Evolutionary conservation across 1,140 invertebrate species (phyloP).

Genomic region (Ceratina calcarata): DNA sequence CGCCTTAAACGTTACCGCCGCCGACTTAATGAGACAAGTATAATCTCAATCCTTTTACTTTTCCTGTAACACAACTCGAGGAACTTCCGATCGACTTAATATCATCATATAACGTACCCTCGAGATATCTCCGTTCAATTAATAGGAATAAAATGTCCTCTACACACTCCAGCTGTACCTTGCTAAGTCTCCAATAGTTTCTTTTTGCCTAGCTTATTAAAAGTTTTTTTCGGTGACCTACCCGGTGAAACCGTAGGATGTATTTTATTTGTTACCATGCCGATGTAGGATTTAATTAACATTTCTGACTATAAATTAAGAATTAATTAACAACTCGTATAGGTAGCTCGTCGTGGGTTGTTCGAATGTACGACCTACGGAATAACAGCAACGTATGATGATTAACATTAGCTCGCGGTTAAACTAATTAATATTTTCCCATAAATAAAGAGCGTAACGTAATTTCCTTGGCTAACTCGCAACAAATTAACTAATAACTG

Average conservation of each 20-base stretch:
- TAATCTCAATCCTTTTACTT: conserved; percentile 21
- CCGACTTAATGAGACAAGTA: conserved; percentile 7
- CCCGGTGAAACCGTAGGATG: no score
- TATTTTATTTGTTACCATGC: not conserved
- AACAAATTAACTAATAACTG: conserved; percentile 33
- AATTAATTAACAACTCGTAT: not conserved
- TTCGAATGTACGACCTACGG: not conserved
- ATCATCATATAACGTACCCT: conserved; percentile 10
- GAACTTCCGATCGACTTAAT: conserved; percentile 41
- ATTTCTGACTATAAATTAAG: not conserved
- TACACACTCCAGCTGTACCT: no score
- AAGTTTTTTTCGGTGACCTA: no score
- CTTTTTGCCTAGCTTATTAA: no score
- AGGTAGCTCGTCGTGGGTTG: no score
- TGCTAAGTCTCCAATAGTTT: no score
- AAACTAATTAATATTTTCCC: conserved; percentile 38
- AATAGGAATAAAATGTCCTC: not conserved
- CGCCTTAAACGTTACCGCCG: conserved; percentile 19
- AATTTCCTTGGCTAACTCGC: not conserved
- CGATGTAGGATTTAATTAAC: not conserved
- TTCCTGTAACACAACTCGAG: not conserved
- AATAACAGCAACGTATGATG: not conserved
- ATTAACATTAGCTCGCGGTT: not conserved
- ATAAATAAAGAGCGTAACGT: not conserved
- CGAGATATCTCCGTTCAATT: not conserved